Base-by-base conservation (phyloP, 2,888 invertebrate species). In the Ormyrus pomaceus region DNA sequence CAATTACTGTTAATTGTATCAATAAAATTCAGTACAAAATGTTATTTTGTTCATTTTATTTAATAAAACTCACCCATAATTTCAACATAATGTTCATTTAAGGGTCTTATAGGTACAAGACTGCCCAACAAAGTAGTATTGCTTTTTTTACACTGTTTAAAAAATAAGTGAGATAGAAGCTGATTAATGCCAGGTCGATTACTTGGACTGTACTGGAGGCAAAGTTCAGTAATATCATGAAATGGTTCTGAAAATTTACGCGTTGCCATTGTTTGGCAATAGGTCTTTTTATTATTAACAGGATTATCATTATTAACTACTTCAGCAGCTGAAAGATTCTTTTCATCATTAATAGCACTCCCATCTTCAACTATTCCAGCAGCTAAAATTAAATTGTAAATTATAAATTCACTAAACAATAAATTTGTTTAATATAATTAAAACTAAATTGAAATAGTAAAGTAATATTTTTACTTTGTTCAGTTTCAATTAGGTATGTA, bases 201-300 rank as follows among this genome's bases (percentile, higher is more conserved):
- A n/a, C 92, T 91, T 0, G 95, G 94, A 82, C 95, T 94, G 82
- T 93, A 93, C 86, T 94, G 94, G 84, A 96, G 91, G 86, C 96
- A 95, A 81, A 94, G 89, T 84, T 95, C 95, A 73, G 95, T 93
- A 86, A 97, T 92, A 84, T 95, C 94, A 89, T 97, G 97, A 90
- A 97, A 95, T 85, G 93, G 91, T 83, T 95, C 94, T 3, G 95
- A 93, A 83, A 97, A 95, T 84, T 93, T 93, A 79, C 96, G 91
- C 71, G 82, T 85, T 9, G 87, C 83, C 76, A 85, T 84, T 72
- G 56, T 59, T 77, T 84, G 19, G 19, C 83, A 7, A 83, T 73
- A 62, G 77, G 77, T 59, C 48, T 71, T 58, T 53, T 19, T 19
- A 19, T 19, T 19, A 19, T 19, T 19, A 19, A 2, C 68, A 69